Evolutionary conservation across 2,888 invertebrate genomes (phyloP), one percentile per base, ranked within the genome.

Genomic region (Xylophagus ater): DNA sequence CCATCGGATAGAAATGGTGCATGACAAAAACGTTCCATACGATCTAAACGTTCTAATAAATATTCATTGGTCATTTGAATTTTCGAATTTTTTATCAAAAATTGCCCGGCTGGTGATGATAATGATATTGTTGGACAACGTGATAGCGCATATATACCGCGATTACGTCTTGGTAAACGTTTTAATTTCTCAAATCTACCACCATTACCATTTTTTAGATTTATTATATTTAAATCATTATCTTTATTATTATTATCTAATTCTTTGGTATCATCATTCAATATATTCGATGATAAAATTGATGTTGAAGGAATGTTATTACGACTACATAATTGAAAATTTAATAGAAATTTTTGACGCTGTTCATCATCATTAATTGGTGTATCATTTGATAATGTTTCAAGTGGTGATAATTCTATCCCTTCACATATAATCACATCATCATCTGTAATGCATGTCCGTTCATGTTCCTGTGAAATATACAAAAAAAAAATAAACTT

Each of bases 401-500:
- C 40, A 23, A 58, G 55, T 45, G 58, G 57, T n/a, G 61, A 60
- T 21, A 60, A 58, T 37, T 69, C n/a, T n/a, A n/a, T n/a, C n/a
- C n/a, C n/a, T n/a, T n/a, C 62, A 45, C 70, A 65, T 25, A 68
- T 60, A 45, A 59, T 65, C 33, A 61, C 59, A 31, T 58, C 59
- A 25, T 65, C 60, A 34, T 51, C 55, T 12, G 54, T 53, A 46
- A 60, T 65, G 47, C 70, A 71, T 21, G 60, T 58, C 45, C 62
- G 65, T 55, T 71, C 70, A 47, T 69, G 69, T 50, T 66, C 66
- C 68, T 68, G 48, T n/a, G n/a, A n/a, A n/a, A n/a, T n/a, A n/a
- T n/a, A n/a, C n/a, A n/a, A n/a, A 4, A 50, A 52, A 43, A 35
- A 29, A 48, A 28, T 37, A 32, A 34, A 37, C 12, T 13, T 28